Conservation (phyloP, 2,888 invertebrate genomes). For the Erebia palarica region DNA sequence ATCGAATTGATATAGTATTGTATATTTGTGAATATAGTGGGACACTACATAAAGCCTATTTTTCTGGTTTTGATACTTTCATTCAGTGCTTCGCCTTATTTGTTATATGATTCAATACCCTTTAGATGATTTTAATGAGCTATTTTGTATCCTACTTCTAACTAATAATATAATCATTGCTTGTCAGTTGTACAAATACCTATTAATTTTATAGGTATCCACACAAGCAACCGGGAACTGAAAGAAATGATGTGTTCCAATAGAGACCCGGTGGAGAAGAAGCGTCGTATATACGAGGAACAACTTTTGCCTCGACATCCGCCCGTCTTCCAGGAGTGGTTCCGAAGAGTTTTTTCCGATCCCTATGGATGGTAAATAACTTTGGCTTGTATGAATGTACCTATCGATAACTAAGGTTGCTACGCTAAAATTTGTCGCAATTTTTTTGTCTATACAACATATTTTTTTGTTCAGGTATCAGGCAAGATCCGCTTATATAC, state of each 20-base stretch:
- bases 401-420: too few relatives aligned
- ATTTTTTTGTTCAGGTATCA: constrained; percentile 85
- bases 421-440: too few relatives aligned
- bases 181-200: not conserved
- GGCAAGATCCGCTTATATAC: constrained; percentile 93
- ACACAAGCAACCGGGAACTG: constrained; percentile 83
- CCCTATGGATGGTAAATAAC: constrained; percentile 89
- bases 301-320: constrained; percentile 88
- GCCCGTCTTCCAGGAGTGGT: constrained; percentile 96
- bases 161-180: too few relatives aligned
- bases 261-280: constrained; percentile 85
- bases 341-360: constrained; percentile 92
- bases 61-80: too few relatives aligned
- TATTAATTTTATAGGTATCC: constrained; percentile 62
- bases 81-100: too few relatives aligned
- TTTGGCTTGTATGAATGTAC: too few relatives aligned
- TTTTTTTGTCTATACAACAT: not conserved
- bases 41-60: too few relatives aligned
- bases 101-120: too few relatives aligned
- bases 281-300: constrained; percentile 84
- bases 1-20: too few relatives aligned
- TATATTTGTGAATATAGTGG: too few relatives aligned
- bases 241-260: constrained; percentile 83
- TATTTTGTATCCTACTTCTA: too few relatives aligned
- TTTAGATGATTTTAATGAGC: too few relatives aligned